A percentile compares a stretch with the other conserved stretches of the same genome.
Evolutionary conservation across 2,888 invertebrate genomes (phyloP).

Genomic region (Ectemnius cavifrons): DNA sequence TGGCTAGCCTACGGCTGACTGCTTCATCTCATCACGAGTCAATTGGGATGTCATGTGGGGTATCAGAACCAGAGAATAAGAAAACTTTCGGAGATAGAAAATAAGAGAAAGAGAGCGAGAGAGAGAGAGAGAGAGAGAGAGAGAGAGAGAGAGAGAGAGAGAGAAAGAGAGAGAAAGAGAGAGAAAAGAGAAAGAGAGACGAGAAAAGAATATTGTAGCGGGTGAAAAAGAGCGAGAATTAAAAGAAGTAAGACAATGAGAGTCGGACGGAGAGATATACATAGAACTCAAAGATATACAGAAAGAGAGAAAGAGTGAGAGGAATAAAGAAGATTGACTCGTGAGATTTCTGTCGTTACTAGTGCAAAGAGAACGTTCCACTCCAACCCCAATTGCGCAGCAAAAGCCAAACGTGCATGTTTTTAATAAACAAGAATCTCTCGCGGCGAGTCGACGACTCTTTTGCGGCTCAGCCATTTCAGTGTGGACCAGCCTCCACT

Average conservation of each 20-base stretch:
- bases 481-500: slow-evolving; percentile 58
- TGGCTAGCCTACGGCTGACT: slow-evolving; percentile 59
- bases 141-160: slow-evolving; percentile 13
- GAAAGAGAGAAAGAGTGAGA: slow-evolving; percentile 25
- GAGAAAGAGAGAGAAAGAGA: slow-evolving; percentile 20
- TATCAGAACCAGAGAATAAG: slow-evolving; percentile 9
- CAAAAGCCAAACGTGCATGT: slow-evolving; percentile 73
- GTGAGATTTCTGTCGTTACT: slow-evolving; percentile 58
- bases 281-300: slow-evolving; percentile 21
- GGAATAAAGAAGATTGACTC: slow-evolving; percentile 53
- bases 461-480: slow-evolving; percentile 47
- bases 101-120: slow-evolving; percentile 12
- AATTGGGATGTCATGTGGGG: slow-evolving; percentile 21
- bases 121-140: slow-evolving; percentile 28
- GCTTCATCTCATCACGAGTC: slow-evolving; percentile 58
- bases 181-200: slow-evolving; percentile 25
- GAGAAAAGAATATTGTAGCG: background rate
- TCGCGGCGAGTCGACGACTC: slow-evolving; percentile 70
- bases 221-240: slow-evolving; percentile 33
- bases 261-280: slow-evolving; percentile 6
- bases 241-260: slow-evolving; percentile 21
- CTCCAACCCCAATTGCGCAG: slow-evolving; percentile 69
- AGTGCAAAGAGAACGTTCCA: slow-evolving; percentile 65
- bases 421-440: slow-evolving; percentile 58
- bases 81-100: slow-evolving; percentile 2